phyloP scores from a whole-genome alignment of 35 echinoderm and acorn worm species.

The Strongylocentrotus purpuratus region DNA sequence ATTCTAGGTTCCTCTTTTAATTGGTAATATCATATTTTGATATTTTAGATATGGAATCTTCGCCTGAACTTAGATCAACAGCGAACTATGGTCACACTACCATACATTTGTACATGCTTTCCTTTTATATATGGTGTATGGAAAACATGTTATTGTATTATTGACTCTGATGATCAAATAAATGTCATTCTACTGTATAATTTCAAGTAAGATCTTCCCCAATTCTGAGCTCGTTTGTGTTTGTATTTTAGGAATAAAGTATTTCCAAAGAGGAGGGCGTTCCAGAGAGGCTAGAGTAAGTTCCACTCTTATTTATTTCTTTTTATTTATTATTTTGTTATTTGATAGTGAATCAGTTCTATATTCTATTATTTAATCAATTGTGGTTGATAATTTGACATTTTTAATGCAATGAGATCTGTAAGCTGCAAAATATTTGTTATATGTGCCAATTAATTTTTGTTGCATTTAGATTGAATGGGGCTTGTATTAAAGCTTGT shows the following conservation, averaged over 20 bases:
- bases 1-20: no score
- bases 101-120: no score
- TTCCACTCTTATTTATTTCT: background rate
- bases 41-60: no score
- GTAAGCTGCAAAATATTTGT: background rate
- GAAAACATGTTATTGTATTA: no score
- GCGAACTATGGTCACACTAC: no score
- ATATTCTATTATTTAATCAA: background rate
- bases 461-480: background rate
- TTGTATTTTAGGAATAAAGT: background rate
- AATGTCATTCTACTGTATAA: background rate
- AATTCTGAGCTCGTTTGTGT: background rate
- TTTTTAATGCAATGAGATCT: background rate
- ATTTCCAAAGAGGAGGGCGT: slow-evolving; percentile 8
- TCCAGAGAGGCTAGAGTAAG: background rate
- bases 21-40: no score
- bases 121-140: no score
- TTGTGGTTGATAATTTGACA: background rate
- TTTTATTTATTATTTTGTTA: background rate
- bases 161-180: background rate
- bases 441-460: background rate
- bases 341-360: background rate
- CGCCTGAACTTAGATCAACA: no score
- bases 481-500: background rate
- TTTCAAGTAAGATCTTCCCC: background rate